Evolutionary conservation across 1,140 invertebrate genomes (phyloP), one percentile per base, ranked within the genome.

Genomic region (Bombus consobrinus): DNA sequence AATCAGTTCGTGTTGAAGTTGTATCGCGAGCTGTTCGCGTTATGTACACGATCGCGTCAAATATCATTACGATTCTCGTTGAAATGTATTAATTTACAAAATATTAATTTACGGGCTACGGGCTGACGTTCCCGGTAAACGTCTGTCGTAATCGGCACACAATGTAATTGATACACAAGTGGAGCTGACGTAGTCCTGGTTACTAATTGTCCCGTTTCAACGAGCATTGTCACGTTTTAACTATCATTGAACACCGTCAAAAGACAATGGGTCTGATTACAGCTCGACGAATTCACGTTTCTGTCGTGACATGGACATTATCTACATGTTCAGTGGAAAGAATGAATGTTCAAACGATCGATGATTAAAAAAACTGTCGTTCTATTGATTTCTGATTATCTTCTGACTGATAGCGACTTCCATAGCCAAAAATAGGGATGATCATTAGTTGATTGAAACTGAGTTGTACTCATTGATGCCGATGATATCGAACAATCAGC

Each of bases 201-300:
- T 84, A 66, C 78, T 85, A 89, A 89, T 89, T 89, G 80, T 82
- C 75, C 74, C 62, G 80, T 47, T 85, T 85, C 78, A 83, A 85
- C 57, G 80, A 80, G 71, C 77, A 81, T 74, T 85, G 84, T 85
- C 57, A 69, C 69, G 84, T 85, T 81, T 85, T 81, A 74, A 85
- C 71, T 62, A 85, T 68, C 71, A 62, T 68, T 32, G 69, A 28
- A 64, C 59, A 25, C 15, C 72, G 25, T 12, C 59, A 28, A 57
- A 75, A 68, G 78, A 85, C 72, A 85, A 85, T 85, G 37, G 34
- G 71, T 25, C 47, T 81, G 79, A 85, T 85, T 85, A 68, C 79
- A 57, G n/a, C 34, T 12, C 18, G n/a, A n/a, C 28, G 83, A 41
- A 79, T 74, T 81, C 37, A 57, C 69, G 73, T 62, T 81, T 81